Base-by-base conservation (phyloP, 1,140 invertebrate genomes). In the Homalodisca vitripennis region DNA sequence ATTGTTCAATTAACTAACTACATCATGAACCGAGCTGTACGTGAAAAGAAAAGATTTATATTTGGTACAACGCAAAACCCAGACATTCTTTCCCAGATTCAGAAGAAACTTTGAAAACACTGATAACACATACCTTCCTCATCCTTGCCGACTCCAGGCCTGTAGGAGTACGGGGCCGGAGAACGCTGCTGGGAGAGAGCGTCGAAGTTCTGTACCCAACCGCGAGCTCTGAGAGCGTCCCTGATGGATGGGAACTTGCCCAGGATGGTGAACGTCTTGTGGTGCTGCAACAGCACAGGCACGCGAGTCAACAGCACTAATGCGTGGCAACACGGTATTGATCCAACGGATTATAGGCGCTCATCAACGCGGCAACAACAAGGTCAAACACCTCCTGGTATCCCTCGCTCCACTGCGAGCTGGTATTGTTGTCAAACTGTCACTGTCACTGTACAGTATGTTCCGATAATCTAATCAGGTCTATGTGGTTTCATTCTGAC, bases 141-240 rank as follows among this genome's bases (percentile, higher is more conserved):
- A 69, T 69, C 68, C 27, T 69, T 69, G 31, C 1, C 24, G 24
- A 20, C 32, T n/a, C 20, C 30, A 2, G 32, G 26, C 14, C 31
- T 26, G 34, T 68, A 60, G 24, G 14, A 12, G 1, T 31, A n/a
- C n/a, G 29, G 34, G 24, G 20, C 31, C 1, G 48, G 53, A 6
- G 20, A 24, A 30, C 57, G 41, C 41, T 69, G 68, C 24, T 66
- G 63, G 6, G 32, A 46, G 22, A 66, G 34, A 12, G 55, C 30
- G 24, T 69, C 68, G 27, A 26, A 69, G n/a, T 74, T 75, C 51
- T 75, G 73, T 3, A 75, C 67, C 75, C 75, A 75, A 13, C 73
- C 73, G 17, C 75, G 63, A 13, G 69, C 55, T 57, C 68, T 73
- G 1, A 75, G 46, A 0, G 73, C 73, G 34, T 75, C 70, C 24